A percentile compares a stretch with the other conserved stretches of the same genome.
These are phyloP conservation scores for Catharus ustulatus DNA, from an alignment of 2,797 vertebrate genomes.

Conservation along the genomic window DNA sequence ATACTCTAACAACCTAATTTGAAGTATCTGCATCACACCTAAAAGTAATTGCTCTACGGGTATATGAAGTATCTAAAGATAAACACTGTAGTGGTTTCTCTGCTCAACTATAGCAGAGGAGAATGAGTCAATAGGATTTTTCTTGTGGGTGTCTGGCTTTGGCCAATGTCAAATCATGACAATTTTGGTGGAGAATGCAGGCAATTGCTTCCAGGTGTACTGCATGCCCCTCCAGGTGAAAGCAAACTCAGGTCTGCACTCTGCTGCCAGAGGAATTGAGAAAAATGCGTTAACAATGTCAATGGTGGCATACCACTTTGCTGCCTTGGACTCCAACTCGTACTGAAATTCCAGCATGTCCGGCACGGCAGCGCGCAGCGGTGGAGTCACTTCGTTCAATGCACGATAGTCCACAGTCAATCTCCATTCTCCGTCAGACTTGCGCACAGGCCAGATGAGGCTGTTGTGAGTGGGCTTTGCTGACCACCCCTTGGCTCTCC, in stretches of 20 bases:
- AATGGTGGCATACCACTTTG: too few species aligned
- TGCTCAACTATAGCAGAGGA: background rate
- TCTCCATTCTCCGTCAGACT: background rate
- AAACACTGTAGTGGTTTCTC: background rate
- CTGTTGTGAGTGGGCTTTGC: background rate
- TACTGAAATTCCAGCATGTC: background rate
- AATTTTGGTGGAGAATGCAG: background rate
- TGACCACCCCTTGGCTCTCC: background rate
- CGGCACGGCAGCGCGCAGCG: rapidly evolving
- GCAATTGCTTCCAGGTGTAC: background rate
- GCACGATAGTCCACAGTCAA: rapidly evolving
- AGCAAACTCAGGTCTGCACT: background rate
- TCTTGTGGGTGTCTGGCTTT: background rate
- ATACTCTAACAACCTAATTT: background rate
- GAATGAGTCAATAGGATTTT: background rate
- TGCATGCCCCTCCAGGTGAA: rapidly evolving
- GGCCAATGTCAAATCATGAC: background rate
- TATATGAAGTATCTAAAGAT: background rate
- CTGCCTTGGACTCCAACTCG: background rate
- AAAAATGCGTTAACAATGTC: background rate
- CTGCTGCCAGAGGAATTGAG: background rate
- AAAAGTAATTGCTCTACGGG: background rate
- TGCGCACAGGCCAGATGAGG: rapidly evolving
- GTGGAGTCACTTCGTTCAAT: background rate
- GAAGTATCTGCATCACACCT: background rate